Evolutionary conservation across 2,113 vertebrate genomes (phyloP).

Genomic region (Azemiops feae): DNA sequence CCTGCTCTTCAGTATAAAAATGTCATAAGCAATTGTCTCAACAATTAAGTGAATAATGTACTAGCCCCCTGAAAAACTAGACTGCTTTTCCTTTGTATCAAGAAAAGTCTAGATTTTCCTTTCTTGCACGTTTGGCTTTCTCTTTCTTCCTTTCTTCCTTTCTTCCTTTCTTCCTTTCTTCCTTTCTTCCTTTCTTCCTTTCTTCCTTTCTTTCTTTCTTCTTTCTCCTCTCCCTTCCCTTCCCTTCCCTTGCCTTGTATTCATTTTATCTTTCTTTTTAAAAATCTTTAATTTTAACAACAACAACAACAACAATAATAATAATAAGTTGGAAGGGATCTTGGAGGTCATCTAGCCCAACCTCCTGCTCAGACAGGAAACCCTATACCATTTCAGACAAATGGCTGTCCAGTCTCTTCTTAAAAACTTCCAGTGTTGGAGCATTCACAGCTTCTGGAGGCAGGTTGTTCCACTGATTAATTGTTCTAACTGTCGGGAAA

Average conservation of each 20-base stretch:
- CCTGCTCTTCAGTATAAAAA: neutral
- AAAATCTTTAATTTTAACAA: neutral
- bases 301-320: no score
- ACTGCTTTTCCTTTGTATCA: neutral
- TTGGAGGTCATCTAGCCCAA: no score
- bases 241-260: neutral
- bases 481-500: no score
- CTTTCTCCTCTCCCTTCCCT: rapidly evolving
- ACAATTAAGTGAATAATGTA: neutral
- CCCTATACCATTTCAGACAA: no score
- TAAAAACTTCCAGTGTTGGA: no score
- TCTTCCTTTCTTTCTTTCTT: neutral
- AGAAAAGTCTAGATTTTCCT: neutral
- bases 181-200: neutral
- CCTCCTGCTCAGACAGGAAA: no score
- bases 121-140: neutral
- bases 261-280: neutral
- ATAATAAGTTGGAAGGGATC: no score
- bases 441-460: no score
- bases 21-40: neutral
- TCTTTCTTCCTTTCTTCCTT: neutral
- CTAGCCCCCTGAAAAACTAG: neutral
- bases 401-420: no score
- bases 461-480: no score
- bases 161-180: neutral